These are phyloP conservation scores for Orchesellides sinensis DNA, from an alignment of 2,888 invertebrate genomes.

Conservation along the genomic window DNA sequence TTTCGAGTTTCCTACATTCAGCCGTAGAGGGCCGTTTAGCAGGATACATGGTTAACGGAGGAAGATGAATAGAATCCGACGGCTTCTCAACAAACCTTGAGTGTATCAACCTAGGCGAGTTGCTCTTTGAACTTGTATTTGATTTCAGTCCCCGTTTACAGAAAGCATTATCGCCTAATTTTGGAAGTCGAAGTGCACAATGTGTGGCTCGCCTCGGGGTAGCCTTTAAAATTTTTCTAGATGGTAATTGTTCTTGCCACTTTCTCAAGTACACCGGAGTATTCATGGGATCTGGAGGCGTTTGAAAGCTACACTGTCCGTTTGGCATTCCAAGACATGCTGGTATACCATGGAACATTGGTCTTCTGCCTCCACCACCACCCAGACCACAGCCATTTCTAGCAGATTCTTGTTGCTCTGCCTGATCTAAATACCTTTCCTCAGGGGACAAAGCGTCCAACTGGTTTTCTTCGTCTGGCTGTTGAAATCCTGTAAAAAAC, in stretches of 20 bases:
- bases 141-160: too few species aligned
- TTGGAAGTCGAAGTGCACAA: neutral
- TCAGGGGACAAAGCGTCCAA: conserved; percentile 18
- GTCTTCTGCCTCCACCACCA: neutral
- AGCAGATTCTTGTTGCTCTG: conserved; percentile 20
- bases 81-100: too few species aligned
- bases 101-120: too few species aligned
- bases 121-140: too few species aligned
- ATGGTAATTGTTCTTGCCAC: conserved; percentile 41
- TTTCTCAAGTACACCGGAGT: conserved; percentile 40
- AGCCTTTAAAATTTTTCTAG: conserved; percentile 13
- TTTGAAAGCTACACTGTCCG: neutral
- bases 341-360: conserved; percentile 38
- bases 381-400: neutral
- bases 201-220: neutral
- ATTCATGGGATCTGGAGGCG: neutral
- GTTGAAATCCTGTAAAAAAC: neutral
- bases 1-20: neutral
- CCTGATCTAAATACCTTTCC: neutral
- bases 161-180: too few species aligned
- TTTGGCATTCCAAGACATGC: conserved; percentile 27
- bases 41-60: conserved; percentile 30
- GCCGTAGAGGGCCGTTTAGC: conserved; percentile 34
- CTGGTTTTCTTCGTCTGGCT: conserved; percentile 51
- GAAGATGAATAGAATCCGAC: conserved; percentile 17